Evolutionary conservation across 2,113 vertebrate genomes (phyloP).

Genomic region (Salminus brasiliensis): DNA sequence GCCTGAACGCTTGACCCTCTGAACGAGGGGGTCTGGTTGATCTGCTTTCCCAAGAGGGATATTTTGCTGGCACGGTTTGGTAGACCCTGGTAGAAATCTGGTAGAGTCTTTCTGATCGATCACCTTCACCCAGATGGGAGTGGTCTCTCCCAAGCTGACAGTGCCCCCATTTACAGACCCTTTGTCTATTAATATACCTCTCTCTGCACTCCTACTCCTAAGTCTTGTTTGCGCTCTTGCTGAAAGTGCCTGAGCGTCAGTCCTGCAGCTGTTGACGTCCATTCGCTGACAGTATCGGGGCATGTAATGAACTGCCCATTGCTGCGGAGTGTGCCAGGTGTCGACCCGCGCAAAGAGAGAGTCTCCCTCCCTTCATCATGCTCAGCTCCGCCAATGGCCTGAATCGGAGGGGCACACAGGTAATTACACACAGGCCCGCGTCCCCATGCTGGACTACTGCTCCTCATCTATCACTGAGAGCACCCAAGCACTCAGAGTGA

Average conservation of each 20-base stretch:
- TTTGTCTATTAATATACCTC: too few species aligned
- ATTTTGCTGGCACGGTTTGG: too few species aligned
- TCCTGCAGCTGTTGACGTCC: neutral
- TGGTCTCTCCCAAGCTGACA: too few species aligned
- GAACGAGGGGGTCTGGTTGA: too few species aligned
- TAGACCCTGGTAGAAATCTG: too few species aligned
- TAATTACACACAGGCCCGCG: neutral
- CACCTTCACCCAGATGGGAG: too few species aligned
- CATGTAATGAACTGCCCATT: neutral
- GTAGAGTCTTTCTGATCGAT: too few species aligned
- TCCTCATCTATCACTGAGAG: conserved; percentile 1
- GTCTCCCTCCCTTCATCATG: neutral
- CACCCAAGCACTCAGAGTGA: neutral
- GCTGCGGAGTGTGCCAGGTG: neutral
- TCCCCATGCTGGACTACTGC: neutral
- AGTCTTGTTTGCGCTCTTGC: neutral
- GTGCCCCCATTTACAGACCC: too few species aligned
- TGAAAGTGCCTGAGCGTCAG: neutral
- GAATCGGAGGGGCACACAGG: neutral
- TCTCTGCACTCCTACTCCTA: too few species aligned
- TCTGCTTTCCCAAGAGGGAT: too few species aligned
- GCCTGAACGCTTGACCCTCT: too few species aligned
- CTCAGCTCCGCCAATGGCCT: neutral
- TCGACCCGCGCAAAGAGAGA: neutral
- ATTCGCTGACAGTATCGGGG: neutral